Conservation (phyloP, 2,888 invertebrate species). For the Melangyna quadrimaculata region DNA sequence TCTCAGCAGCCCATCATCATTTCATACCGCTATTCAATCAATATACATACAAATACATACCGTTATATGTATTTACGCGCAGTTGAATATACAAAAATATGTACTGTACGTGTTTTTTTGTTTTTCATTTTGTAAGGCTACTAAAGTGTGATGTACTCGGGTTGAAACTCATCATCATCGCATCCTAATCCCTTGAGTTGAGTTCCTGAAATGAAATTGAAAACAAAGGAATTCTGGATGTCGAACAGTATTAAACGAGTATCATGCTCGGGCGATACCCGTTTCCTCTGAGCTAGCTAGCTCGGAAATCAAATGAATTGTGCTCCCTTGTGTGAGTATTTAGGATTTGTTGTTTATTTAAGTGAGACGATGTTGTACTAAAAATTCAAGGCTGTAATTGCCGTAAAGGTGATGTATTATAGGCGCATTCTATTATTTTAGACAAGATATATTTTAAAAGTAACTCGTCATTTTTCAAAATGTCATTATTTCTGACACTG, state of each 20-base stretch:
- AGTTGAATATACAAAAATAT: not conserved
- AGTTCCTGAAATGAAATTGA: slow-evolving; percentile 65
- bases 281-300: slow-evolving; percentile 55
- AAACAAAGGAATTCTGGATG: slow-evolving; percentile 61
- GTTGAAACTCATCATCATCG: slow-evolving; percentile 65
- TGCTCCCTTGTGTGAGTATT: slow-evolving; percentile 27
- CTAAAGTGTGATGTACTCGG: slow-evolving; percentile 68
- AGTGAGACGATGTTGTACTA: slow-evolving; percentile 41
- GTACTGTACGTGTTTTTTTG: not conserved
- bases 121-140: slow-evolving; percentile 31
- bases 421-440: not conserved
- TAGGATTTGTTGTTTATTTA: slow-evolving; percentile 48
- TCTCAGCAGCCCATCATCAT: not conserved
- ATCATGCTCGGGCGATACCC: slow-evolving; percentile 53
- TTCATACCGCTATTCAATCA: not conserved
- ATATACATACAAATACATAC: not conserved
- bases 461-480: no score
- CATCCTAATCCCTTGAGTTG: slow-evolving; percentile 65
- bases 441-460: no score
- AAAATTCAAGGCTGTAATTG: slow-evolving; percentile 26
- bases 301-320: slow-evolving; percentile 66
- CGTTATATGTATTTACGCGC: no score
- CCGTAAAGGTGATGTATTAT: not conserved
- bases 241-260: slow-evolving; percentile 45
- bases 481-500: no score